These are phyloP conservation scores for Microctenopoma steveboyesi DNA, from an alignment of 2,797 vertebrate species.

Conservation along the genomic window DNA sequence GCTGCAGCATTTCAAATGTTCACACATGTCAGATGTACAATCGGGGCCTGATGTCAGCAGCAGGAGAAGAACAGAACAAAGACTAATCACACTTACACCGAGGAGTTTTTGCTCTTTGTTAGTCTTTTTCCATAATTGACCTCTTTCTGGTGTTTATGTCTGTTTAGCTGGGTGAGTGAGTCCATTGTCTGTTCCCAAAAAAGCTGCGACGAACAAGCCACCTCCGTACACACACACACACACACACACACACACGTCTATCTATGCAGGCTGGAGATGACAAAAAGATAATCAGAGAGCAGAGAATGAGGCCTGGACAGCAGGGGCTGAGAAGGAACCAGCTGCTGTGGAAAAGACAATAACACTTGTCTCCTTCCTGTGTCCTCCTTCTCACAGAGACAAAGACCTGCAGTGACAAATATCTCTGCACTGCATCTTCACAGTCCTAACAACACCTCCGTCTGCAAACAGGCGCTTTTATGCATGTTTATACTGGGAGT, in stretches of 20 bases:
- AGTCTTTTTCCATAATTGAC: constrained; percentile 55
- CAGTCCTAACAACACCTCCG: background rate
- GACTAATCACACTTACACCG: constrained; percentile 48
- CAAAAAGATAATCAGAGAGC: constrained; percentile 51
- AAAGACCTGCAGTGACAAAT: constrained; percentile 15
- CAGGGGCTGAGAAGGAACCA: constrained; percentile 56
- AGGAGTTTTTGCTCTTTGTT: constrained; percentile 20
- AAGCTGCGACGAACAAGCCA: constrained; percentile 49
- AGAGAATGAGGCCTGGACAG: constrained; percentile 52
- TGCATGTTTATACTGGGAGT: background rate
- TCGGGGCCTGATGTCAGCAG: constrained; percentile 9
- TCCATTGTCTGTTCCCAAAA: constrained; percentile 71
- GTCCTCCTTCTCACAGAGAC: constrained; percentile 26
- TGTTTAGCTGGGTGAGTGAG: constrained; percentile 62
- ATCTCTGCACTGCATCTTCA: background rate
- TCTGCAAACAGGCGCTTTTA: background rate
- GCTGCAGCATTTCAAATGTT: constrained; percentile 32
- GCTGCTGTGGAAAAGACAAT: constrained; percentile 58
- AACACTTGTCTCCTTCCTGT: constrained; percentile 45
- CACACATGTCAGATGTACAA: constrained; percentile 28
- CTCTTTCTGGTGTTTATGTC: constrained; percentile 58
- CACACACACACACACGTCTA: constrained; percentile 32
- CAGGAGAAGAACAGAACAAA: constrained; percentile 57
- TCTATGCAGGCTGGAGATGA: constrained; percentile 26
- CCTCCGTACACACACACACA: constrained; percentile 33